These are phyloP conservation scores for Synergus gifuensis DNA, from an alignment of 2,888 invertebrate genomes.

Conservation along the genomic window DNA sequence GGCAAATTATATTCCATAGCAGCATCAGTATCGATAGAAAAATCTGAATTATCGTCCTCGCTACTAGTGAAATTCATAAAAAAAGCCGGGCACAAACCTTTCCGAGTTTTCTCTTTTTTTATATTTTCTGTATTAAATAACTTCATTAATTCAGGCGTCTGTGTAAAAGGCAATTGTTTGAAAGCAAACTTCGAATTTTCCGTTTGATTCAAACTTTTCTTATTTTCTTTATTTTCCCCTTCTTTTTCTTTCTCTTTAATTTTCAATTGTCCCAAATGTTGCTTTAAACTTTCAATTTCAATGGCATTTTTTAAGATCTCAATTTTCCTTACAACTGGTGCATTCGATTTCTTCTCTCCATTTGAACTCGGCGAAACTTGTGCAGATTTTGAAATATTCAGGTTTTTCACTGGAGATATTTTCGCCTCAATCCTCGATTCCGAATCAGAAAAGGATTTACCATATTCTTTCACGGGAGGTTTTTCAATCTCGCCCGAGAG, in stretches of 20 bases:
- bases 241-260: background rate
- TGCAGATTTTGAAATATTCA: background rate
- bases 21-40: background rate
- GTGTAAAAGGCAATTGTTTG: background rate
- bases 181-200: background rate
- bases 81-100: background rate
- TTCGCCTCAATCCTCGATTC: background rate
- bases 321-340: constrained; percentile 43
- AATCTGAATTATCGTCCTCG: background rate
- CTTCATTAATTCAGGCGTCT: background rate
- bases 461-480: background rate
- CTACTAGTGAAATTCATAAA: background rate
- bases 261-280: background rate
- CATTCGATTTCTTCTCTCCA: constrained; percentile 27
- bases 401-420: background rate
- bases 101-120: background rate
- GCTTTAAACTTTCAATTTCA: background rate
- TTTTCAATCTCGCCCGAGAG: background rate
- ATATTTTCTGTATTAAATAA: background rate
- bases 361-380: background rate
- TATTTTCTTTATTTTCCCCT: background rate
- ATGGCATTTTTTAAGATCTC: constrained; percentile 32
- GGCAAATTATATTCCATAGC: constrained; percentile 11
- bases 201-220: background rate
- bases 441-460: background rate